Base-by-base conservation (phyloP, 92 coral and sea anemone species). In the Metridium senile region DNA sequence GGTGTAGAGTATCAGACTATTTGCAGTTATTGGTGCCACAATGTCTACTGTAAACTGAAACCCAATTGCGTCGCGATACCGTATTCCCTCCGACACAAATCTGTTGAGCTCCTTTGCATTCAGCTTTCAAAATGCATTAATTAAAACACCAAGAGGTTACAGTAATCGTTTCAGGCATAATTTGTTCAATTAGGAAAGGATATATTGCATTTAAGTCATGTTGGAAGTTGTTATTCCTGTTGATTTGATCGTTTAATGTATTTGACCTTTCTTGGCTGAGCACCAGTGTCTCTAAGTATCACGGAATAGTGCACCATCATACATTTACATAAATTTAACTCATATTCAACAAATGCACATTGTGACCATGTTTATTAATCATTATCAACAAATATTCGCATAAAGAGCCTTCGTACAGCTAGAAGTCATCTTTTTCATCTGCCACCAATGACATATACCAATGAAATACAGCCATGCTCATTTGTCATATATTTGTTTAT, bases 31-130 rank as follows among this genome's bases (percentile, higher is more conserved):
- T 67, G 82, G 82, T 52, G 82, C 82, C 82, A 67, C 43, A 33
- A 77, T 51, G 82, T 77, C 82, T 77, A 26, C 73, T 26, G 82
- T 77, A 77, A 77, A 54, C 20, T 34, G 82, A 66, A 65, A 77
- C 82, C 82, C 49, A 39, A 39, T 39, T 39, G 49, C 6, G 49
- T 4, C 13, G 49, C 13, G 13, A 39, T 39, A 39, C 49, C 49
- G 13, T 4, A 13, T 39, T 39, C 49, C 49, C n/a, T n/a, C n/a
- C 13, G 13, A 39, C 6, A 4, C 49, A 39, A 4, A 39, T 39
- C 49, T 39, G 49, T 39, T 39, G 49, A 13, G 49, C 49, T 39
- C 49, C 13, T 39, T 4, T 39, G 13, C 49, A 39, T 39, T 39
- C 49, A 39, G 49, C 49, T 39, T 13, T 39, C 49, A 39, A 13